These are phyloP conservation scores for Penelope pileata DNA, from an alignment of 2,113 vertebrate species.

Conservation along the genomic window DNA sequence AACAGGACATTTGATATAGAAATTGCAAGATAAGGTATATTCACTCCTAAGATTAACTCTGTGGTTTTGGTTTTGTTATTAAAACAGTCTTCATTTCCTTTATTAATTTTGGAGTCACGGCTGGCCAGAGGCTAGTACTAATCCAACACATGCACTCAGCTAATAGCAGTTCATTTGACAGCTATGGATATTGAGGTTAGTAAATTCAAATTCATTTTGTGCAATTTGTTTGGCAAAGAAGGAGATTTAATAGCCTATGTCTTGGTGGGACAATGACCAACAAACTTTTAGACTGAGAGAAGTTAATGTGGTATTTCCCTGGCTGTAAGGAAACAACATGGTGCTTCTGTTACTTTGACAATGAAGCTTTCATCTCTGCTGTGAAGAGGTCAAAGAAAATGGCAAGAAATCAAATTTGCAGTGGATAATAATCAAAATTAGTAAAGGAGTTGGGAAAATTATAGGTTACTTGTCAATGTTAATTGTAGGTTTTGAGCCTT, in stretches of 20 bases:
- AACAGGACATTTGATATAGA: not conserved
- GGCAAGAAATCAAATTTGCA: slow-evolving; percentile 62
- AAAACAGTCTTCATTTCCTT: not conserved
- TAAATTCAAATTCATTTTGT: slow-evolving; percentile 13
- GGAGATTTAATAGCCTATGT: not conserved
- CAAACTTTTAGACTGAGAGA: slow-evolving; percentile 23
- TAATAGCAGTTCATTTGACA: not conserved
- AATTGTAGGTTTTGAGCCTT: slow-evolving; percentile 71
- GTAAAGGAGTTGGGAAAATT: slow-evolving; percentile 67
- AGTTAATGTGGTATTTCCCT: not conserved
- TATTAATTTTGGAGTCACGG: not conserved
- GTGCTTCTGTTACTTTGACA: slow-evolving; percentile 5
- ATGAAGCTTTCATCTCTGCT: slow-evolving; percentile 36
- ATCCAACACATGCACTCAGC: not conserved
- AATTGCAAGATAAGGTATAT: not conserved
- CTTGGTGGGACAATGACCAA: not conserved
- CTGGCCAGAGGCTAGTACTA: not conserved
- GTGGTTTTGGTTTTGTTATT: not conserved
- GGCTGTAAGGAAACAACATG: slow-evolving; percentile 13
- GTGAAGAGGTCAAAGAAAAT: slow-evolving; percentile 60
- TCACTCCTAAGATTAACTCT: not conserved
- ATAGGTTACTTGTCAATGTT: slow-evolving; percentile 67
- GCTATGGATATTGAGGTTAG: not conserved
- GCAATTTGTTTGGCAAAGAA: slow-evolving; percentile 1
- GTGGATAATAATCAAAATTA: slow-evolving; percentile 65